These are phyloP conservation scores for Amiota minor DNA, from an alignment of 2,888 invertebrate genomes.

Conservation along the genomic window DNA sequence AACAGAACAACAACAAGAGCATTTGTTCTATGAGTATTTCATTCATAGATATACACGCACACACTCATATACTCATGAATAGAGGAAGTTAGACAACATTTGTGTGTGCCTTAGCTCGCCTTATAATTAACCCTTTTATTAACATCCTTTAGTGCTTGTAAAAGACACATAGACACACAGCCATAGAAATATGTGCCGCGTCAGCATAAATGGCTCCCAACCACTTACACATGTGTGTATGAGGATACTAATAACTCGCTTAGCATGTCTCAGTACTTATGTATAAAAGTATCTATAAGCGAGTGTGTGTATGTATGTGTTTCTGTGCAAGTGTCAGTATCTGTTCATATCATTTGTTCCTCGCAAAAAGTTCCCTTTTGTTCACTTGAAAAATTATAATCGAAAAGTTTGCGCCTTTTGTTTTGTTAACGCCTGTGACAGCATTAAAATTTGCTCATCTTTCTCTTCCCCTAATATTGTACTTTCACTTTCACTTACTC, in stretches of 20 bases:
- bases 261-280: not conserved
- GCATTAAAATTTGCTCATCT: conserved; percentile 15
- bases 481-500: too few relatives aligned
- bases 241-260: not conserved
- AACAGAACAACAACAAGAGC: conserved; percentile 3
- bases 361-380: not conserved
- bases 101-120: conserved; percentile 32
- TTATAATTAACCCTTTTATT: conserved; percentile 60
- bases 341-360: not conserved
- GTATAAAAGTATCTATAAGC: not conserved
- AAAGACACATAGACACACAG: conserved; percentile 4
- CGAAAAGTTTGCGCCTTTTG: conserved; percentile 19
- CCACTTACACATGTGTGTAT: not conserved
- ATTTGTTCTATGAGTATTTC: not conserved
- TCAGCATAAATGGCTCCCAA: not conserved
- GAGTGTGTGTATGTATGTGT: conserved; percentile 26
- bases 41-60: too few relatives aligned
- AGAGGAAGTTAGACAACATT: not conserved
- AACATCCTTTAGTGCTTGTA: conserved; percentile 39
- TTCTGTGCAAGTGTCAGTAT: conserved; percentile 6
- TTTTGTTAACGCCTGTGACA: conserved; percentile 5
- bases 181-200: not conserved
- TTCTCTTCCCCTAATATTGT: not conserved
- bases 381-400: conserved; percentile 1
- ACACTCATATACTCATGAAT: too few relatives aligned